phyloP scores from a whole-genome alignment of 2,888 invertebrate species.

The Lasioglossum malachurum region DNA sequence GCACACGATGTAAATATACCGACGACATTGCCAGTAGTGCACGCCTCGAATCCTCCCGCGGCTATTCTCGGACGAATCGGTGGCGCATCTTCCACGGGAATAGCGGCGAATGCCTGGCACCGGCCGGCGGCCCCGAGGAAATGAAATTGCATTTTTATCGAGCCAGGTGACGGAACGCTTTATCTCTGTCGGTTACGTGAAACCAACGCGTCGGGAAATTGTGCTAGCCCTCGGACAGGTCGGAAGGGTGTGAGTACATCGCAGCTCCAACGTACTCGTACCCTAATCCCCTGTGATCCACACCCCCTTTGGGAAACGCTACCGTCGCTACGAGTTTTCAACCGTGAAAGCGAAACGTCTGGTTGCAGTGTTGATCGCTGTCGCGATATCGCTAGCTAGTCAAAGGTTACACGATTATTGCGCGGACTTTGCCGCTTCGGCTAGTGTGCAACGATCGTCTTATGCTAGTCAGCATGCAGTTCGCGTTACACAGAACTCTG shows the following conservation, averaged over 20 bases:
- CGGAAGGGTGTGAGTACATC: background rate
- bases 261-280: background rate
- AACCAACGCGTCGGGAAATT: background rate
- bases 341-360: background rate
- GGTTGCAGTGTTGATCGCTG: background rate
- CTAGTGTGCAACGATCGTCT: background rate
- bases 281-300: background rate
- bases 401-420: background rate
- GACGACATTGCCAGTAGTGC: conserved; percentile 42
- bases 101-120: conserved; percentile 5
- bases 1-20: conserved; percentile 45
- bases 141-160: background rate
- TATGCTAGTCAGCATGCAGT: conserved; percentile 1
- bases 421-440: background rate
- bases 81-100: conserved; percentile 34
- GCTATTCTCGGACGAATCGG: conserved; percentile 48
- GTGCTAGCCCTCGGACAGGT: background rate
- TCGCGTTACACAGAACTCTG: background rate
- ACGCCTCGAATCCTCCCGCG: conserved; percentile 40
- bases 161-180: background rate
- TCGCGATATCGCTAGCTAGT: background rate
- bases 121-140: background rate
- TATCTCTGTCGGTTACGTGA: background rate
- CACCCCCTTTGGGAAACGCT: background rate
- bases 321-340: background rate